Base-by-base conservation (phyloP, 2,797 vertebrate genomes). In the Eulemur rubriventer region DNA sequence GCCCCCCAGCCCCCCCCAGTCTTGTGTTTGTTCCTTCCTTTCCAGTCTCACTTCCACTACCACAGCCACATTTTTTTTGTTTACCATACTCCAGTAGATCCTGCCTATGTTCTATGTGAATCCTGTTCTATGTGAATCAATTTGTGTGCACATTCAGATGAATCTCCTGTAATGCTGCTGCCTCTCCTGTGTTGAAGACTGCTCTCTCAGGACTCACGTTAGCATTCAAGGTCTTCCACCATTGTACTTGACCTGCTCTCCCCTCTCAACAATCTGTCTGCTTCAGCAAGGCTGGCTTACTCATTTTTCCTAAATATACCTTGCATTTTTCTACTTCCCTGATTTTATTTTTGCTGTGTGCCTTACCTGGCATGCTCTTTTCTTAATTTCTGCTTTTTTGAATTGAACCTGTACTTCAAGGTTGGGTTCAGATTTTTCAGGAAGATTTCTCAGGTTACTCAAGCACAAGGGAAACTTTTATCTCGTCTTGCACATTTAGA, bases 131-230 rank as follows among this genome's bases (percentile, higher is more conserved):
- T 13, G 55, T 43, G 22, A 41, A 59, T 46, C 38, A 43, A 41
- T 46, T 28, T 59, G 20, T 81, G 26, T 91, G 43, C 1, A 35
- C 35, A 9, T 22, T 59, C 35, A 63, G 10, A 41, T 41, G 28
- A 61, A 72, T 59, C 65, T 46, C 10, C 50, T 59, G 65, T 20
- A 50, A 22, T 63, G 2, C 33, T 20, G 33, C 38, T 76, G 2
- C 26, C 28, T 63, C 43, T 59, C 69, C 18, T 41, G 35, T 65
- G 55, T 28, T 65, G 26, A 26, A 35, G 67, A 24, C 41, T 14
- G 3, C 20, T 52, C n/a, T 52, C n/a, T 75, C 2, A 0, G 11
- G 2, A 35, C 30, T 10, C 16, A 16, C 1, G 1, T 22, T 18
- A 55, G 46, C 28, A 14, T 28, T 75, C 20, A 35, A 43, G 46